Conservation (phyloP, 2,888 invertebrate species). For the Idaea dimidiata region DNA sequence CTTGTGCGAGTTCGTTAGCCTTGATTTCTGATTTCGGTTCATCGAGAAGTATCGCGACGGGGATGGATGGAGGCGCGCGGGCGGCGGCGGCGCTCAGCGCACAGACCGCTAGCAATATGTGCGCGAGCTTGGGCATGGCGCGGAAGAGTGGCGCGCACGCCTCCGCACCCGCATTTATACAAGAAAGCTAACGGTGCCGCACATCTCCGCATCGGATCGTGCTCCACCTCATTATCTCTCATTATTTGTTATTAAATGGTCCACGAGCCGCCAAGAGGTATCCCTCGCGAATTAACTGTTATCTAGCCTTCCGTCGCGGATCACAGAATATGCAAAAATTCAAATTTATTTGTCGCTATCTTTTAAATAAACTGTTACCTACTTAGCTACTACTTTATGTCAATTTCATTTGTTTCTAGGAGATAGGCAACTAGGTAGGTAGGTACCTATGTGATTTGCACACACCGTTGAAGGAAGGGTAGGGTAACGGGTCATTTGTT, state of each 20-base stretch:
- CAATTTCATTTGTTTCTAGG: not conserved
- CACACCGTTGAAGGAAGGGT: not conserved
- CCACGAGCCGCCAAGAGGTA: constrained; percentile 26
- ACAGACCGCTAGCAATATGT: constrained; percentile 49
- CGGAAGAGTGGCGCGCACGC: constrained; percentile 53
- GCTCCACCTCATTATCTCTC: constrained; percentile 60
- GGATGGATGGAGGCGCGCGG: constrained; percentile 46
- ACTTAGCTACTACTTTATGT: not conserved
- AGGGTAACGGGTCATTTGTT: not conserved
- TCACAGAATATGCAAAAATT: not conserved
- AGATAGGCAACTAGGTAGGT: not conserved
- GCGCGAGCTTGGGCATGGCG: constrained; percentile 67
- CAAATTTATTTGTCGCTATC: not conserved
- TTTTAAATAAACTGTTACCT: not conserved
- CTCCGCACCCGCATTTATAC: constrained; percentile 50
- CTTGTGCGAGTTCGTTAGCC: constrained; percentile 29
- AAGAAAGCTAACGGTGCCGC: not conserved
- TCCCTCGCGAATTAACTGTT: constrained; percentile 34
- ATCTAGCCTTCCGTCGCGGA: constrained; percentile 13
- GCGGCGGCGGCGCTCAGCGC: constrained; percentile 50
- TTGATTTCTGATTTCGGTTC: constrained; percentile 38
- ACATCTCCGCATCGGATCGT: not conserved
- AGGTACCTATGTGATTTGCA: not conserved
- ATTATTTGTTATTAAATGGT: constrained; percentile 65
- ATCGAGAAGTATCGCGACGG: constrained; percentile 59